Percentiles rank a stretch among this genome's conserved stretches.
Evolutionary conservation across 2,797 vertebrate species (phyloP).

Genomic region (Heterohyrax brucei): DNA sequence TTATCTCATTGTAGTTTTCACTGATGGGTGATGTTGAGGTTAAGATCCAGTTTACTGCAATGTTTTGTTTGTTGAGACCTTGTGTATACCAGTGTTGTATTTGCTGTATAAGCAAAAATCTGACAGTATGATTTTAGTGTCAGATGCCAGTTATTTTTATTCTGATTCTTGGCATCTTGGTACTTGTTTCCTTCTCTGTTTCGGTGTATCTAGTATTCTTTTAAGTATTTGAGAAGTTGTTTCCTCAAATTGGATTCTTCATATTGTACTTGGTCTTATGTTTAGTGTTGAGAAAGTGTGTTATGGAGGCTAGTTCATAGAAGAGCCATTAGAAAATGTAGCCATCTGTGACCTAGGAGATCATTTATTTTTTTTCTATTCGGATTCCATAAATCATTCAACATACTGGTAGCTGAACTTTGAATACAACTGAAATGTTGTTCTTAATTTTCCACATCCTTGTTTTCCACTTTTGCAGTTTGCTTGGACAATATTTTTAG

Average conservation of each 20-base stretch:
- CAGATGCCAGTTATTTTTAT: background rate
- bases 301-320: conserved; percentile 45
- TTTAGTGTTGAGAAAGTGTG: conserved; percentile 14
- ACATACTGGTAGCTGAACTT: conserved; percentile 10
- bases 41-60: background rate
- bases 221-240: background rate
- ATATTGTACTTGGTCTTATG: background rate
- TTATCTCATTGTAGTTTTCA: conserved; percentile 16
- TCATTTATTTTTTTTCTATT: background rate
- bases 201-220: background rate
- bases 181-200: background rate
- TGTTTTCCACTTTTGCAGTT: background rate
- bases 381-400: conserved; percentile 1
- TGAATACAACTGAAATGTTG: background rate
- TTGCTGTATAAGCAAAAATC: conserved; percentile 44
- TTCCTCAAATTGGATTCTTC: conserved; percentile 42
- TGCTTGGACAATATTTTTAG: conserved; percentile 11
- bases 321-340: background rate
- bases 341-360: background rate
- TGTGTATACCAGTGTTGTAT: background rate
- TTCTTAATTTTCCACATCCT: conserved; percentile 30
- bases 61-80: background rate
- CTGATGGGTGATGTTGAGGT: background rate
- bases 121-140: background rate
- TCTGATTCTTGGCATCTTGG: conserved; percentile 7